Base-by-base conservation (phyloP, 1,140 invertebrate species). In the Metaphire vulgaris region DNA sequence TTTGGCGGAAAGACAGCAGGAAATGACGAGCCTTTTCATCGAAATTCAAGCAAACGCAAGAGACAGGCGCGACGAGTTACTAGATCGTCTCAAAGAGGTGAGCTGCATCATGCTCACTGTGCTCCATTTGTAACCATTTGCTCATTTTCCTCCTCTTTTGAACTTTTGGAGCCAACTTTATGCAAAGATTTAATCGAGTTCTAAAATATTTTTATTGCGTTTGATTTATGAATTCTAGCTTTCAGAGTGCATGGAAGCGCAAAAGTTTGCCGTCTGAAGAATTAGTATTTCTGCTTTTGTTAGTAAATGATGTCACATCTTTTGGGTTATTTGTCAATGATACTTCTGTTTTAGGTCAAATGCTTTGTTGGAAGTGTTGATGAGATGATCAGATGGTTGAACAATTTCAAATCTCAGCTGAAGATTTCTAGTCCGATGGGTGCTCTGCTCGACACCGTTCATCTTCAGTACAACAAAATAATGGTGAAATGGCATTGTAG, bases 311-410 rank as follows among this genome's bases (percentile, higher is more conserved):
- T n/a, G n/a, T n/a, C n/a, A n/a, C n/a, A n/a, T n/a, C n/a, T n/a
- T n/a, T n/a, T n/a, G n/a, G n/a, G n/a, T n/a, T n/a, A n/a, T n/a
- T n/a, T n/a, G n/a, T n/a, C n/a, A n/a, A n/a, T n/a, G n/a, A n/a
- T n/a, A n/a, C n/a, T n/a, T n/a, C n/a, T n/a, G n/a, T n/a, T 26
- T 31, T 21, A 98, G 84, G 95, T 96, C 1, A 95, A 97, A 82
- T 90, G 89, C 81, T 98, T 97, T 87, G 93, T 93, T 79, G 93
- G 93, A 16, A 96, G 99, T 84, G 92, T 99, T 75, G 95, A 98
- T 85, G 95, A 98, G 83, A 88, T 97, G 1, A 87, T 98, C 0
- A 91, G 94, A 6, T 99, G 96, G 96, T 85, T 99, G 41, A 92
- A 91, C 77, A 97, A 99, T 84, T 91, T 98, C 66, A 93, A 98